Conservation (phyloP, 1,140 invertebrate genomes). For the Meteorus sp. region DNA sequence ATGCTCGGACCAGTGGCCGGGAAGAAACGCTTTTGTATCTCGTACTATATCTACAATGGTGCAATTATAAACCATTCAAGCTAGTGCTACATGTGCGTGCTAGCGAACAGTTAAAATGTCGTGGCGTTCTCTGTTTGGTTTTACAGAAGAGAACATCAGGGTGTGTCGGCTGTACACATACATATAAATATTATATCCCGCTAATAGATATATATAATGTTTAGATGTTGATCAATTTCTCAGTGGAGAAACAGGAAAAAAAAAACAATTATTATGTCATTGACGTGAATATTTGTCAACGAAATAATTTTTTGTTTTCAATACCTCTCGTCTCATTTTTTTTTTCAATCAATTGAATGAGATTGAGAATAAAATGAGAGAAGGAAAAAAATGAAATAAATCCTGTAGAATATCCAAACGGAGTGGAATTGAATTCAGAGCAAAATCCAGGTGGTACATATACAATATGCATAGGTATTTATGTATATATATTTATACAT, state of each 20-base stretch:
- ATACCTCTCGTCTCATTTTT: neutral
- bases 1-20: too few species aligned
- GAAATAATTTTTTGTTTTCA: neutral
- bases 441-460: too few species aligned
- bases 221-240: neutral
- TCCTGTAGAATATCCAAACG: too few species aligned
- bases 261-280: conserved; percentile 1
- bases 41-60: conserved; percentile 45
- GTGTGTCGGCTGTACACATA: neutral
- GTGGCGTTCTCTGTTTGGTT: conserved; percentile 31
- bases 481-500: neutral
- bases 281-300: neutral
- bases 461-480: too few species aligned
- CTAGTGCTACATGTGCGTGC: conserved; percentile 36
- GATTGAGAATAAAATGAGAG: too few species aligned
- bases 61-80: conserved; percentile 49
- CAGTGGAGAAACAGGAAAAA: neutral
- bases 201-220: neutral
- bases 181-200: too few species aligned
- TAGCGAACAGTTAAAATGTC: conserved; percentile 39
- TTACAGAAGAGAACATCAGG: conserved; percentile 15
- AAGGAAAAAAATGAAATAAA: too few species aligned
- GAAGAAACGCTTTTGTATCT: conserved; percentile 40
- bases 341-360: too few species aligned
- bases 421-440: too few species aligned